Base-by-base conservation (phyloP, 2,113 vertebrate species). In the Poecile atricapillus region DNA sequence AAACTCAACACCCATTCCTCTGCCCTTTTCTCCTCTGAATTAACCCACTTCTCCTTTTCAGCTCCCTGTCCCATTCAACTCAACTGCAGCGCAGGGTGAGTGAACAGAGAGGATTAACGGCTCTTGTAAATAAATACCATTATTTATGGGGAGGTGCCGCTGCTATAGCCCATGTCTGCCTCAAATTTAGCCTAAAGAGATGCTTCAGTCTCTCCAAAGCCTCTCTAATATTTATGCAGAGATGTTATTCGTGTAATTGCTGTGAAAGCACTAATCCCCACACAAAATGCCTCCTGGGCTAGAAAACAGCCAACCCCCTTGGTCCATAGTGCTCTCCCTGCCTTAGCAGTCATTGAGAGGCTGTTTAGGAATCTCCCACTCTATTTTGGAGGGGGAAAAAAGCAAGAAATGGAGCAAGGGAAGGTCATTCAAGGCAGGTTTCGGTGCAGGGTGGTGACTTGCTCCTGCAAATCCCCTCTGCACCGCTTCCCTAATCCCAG, bases 401-500 rank as follows among this genome's bases (percentile, higher is more conserved):
- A 9, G 9, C 15, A 64, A 79, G 75, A 81, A 83, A 78, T 5
- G 14, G 44, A 82, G 81, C 13, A 47, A n/a, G 46, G 15, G 14
- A 55, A 33, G 6, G 4, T 10, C 0, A 1, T 22, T 65, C 0
- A 3, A 31, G 60, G 37, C 20, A 53, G 14, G 13, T 70, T 75
- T 78, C 0, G 0, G 17, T 23, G 27, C 37, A 31, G 14, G 31
- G 31, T 22, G 55, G 11, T 46, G 75, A 58, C 21, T 31, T 21
- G 18, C 23, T 83, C 68, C 50, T 44, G 24, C 19, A 73, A 56
- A 81, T 49, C 43, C 50, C 16, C 23, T 4, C 15, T 1, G 2
- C 0, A 4, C 16, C 0, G 0, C 43, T 79, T 50, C 25, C 44
- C 53, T 1, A 0, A 6, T 18, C 39, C 62, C 7, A 1, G 19